Base-by-base conservation (phyloP, 2,113 vertebrate genomes). In the Ahaetulla prasina region DNA sequence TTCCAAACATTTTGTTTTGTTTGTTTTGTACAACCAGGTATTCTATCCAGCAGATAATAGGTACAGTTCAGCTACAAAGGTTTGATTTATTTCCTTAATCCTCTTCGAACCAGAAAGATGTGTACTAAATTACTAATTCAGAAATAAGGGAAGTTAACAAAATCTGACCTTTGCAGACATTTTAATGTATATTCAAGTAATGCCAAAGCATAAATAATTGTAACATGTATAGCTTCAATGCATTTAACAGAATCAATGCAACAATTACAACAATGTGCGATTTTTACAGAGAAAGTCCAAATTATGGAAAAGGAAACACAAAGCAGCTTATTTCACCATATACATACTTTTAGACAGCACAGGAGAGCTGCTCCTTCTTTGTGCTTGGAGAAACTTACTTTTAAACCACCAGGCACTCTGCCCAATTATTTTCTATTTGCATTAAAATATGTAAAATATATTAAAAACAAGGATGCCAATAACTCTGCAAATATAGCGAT, bases 211-310 rank as follows among this genome's bases (percentile, higher is more conserved):
- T 4, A 92, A 90, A 57, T 23, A 93, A 18, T 88, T 89, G 23
- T 80, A 90, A 91, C 93, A 85, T 92, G 94, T 0, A 14, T 52
- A 88, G 49, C 8, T 88, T 84, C 90, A 91, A 16, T 0, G 14
- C 0, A 87, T 95, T 96, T 95, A 95, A 94, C 92, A 92, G 74
- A 94, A 94, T 74, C 35, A 0, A 14, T 12, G 27, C 3, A 92
- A 35, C 10, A 30, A 54, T 93, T 0, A 89, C 35, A n/a, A 88
- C 89, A 84, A 27, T 52, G 55, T 7, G 22, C 43, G 47, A 11
- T 91, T 89, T 85, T n/a, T 1, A 45, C 14, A 45, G 35, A 89
- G 30, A 27, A 1, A 30, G 50, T 52, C 7, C 27, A 63, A 25
- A 50, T 52, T 57, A 53, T 90, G 87, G 85, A 87, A 0, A 16